Evolutionary conservation across 2,797 vertebrate species (phyloP).

Genomic region (Columba guinea): DNA sequence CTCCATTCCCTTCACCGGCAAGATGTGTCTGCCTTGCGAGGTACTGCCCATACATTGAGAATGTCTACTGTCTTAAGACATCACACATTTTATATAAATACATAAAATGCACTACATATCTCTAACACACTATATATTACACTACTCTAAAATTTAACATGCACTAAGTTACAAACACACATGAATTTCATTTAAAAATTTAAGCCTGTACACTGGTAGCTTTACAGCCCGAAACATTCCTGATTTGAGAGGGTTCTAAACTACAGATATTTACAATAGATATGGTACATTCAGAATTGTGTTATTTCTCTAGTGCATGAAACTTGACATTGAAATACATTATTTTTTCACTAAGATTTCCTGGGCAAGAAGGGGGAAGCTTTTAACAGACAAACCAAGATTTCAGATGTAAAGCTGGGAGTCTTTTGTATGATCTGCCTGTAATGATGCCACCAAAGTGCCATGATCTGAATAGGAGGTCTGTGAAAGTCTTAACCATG

Average conservation of each 20-base stretch:
- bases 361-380: background rate
- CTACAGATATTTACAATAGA: background rate
- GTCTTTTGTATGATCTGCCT: background rate
- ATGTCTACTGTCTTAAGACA: background rate
- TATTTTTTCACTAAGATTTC: background rate
- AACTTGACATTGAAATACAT: background rate
- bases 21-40: constrained; percentile 54
- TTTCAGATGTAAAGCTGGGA: background rate
- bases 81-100: background rate
- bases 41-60: background rate
- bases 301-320: background rate
- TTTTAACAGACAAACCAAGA: background rate
- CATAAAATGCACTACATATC: background rate
- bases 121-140: background rate
- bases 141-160: background rate
- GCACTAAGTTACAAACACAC: background rate
- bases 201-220: background rate
- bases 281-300: background rate
- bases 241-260: background rate
- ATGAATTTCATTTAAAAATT: background rate
- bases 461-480: background rate
- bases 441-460: background rate
- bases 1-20: constrained; percentile 41
- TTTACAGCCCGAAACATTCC: background rate
- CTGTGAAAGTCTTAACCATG: background rate